phyloP scores from a whole-genome alignment of 2,797 vertebrate species.

The Acrossocheilus fasciatus region DNA sequence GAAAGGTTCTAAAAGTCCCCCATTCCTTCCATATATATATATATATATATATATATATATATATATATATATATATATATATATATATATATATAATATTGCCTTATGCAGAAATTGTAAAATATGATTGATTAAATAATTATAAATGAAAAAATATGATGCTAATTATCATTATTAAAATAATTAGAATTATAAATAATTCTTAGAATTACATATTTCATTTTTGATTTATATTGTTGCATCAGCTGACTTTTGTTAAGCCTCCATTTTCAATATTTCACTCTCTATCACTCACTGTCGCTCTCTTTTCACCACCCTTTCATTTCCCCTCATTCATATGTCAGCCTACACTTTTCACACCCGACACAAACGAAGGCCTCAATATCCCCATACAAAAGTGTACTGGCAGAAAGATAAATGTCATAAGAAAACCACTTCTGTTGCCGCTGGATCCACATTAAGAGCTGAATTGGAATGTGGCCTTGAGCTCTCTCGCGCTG shows the following conservation, averaged over 20 bases:
- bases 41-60: background rate
- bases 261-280: background rate
- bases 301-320: constrained; percentile 22
- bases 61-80: background rate
- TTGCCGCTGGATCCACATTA: constrained; percentile 42
- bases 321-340: constrained; percentile 44
- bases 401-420: constrained; percentile 43
- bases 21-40: background rate
- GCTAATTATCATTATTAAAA: too few relatives aligned
- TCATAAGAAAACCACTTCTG: constrained; percentile 50
- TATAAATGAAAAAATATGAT: too few relatives aligned
- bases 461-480: constrained; percentile 56
- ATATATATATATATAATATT: background rate
- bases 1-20: background rate
- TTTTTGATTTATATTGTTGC: constrained; percentile 7
- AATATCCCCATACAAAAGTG: constrained; percentile 35
- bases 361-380: constrained; percentile 21
- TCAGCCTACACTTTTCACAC: constrained; percentile 33
- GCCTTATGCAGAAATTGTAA: background rate
- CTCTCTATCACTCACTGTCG: background rate
- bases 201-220: background rate
- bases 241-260: background rate
- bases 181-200: too few relatives aligned
- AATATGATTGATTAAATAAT: background rate
- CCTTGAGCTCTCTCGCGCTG: constrained; percentile 55